phyloP scores from a whole-genome alignment of 2,888 invertebrate species.

The Cataglyphis altisquamis region DNA sequence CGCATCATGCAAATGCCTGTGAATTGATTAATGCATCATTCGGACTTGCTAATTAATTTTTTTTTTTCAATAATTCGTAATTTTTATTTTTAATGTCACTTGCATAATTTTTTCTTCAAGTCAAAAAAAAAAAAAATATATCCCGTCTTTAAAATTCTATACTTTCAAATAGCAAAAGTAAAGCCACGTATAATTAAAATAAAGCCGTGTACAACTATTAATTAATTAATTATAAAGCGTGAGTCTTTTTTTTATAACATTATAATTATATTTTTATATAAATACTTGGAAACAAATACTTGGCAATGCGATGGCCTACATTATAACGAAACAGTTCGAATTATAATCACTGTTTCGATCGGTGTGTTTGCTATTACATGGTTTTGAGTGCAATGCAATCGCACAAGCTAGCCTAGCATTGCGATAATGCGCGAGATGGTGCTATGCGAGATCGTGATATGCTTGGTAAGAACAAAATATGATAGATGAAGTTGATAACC shows the following conservation, averaged over 20 bases:
- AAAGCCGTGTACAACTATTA: constrained; percentile 3
- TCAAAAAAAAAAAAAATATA: neutral
- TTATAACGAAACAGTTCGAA: constrained; percentile 26
- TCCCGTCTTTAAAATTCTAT: neutral
- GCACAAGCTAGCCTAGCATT: constrained; percentile 31
- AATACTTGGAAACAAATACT: constrained; percentile 11
- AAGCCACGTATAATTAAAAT: constrained; percentile 20
- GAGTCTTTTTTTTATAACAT: constrained; percentile 2
- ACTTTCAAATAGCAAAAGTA: neutral
- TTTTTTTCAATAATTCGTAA: neutral
- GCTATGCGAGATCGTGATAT: constrained; percentile 34
- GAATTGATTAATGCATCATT: constrained; percentile 22
- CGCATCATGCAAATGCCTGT: constrained; percentile 72
- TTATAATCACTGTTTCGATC: constrained; percentile 38
- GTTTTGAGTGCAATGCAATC: constrained; percentile 49
- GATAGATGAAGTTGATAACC: constrained; percentile 48
- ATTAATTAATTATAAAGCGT: constrained; percentile 26
- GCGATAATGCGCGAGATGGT: constrained; percentile 48
- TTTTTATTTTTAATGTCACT: neutral
- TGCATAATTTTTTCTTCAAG: neutral
- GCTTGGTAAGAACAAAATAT: constrained; percentile 31
- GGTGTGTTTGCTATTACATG: constrained; percentile 31
- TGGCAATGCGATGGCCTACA: constrained; percentile 20
- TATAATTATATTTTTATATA: neutral
- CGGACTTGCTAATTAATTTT: neutral